These are phyloP conservation scores for Fukomys damarensis DNA, from an alignment of 2,113 vertebrate species.

Conservation along the genomic window DNA sequence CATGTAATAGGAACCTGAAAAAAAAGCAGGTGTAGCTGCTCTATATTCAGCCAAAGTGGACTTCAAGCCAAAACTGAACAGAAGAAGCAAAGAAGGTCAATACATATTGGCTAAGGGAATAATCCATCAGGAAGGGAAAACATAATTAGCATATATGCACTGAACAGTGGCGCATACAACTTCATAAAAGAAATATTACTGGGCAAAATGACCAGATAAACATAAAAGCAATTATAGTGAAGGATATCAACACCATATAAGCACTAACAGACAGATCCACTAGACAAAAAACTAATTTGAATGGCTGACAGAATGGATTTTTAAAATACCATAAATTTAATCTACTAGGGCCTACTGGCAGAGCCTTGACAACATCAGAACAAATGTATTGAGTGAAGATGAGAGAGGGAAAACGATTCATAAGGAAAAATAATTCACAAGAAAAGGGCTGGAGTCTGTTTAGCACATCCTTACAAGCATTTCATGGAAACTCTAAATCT, in stretches of 20 bases:
- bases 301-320: not conserved
- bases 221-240: not conserved
- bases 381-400: not conserved
- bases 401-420: not conserved
- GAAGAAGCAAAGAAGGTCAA: not conserved
- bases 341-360: not conserved
- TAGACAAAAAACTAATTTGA: not conserved
- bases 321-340: not conserved
- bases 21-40: not conserved
- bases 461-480: not conserved
- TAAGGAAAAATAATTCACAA: no score
- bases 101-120: not conserved
- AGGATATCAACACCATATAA: not conserved
- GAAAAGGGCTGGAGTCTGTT: not conserved
- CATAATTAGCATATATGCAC: not conserved
- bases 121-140: not conserved
- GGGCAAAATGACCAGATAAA: not conserved
- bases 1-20: not conserved
- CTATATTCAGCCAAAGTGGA: not conserved
- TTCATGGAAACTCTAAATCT: not conserved
- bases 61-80: not conserved
- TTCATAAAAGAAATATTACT: not conserved
- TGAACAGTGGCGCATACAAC: not conserved
- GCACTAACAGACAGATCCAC: no score
- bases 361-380: not conserved